Evolutionary conservation across 1,140 invertebrate species (phyloP), one percentile per base, ranked within the genome.

Genomic region (Whitmania pigra): DNA sequence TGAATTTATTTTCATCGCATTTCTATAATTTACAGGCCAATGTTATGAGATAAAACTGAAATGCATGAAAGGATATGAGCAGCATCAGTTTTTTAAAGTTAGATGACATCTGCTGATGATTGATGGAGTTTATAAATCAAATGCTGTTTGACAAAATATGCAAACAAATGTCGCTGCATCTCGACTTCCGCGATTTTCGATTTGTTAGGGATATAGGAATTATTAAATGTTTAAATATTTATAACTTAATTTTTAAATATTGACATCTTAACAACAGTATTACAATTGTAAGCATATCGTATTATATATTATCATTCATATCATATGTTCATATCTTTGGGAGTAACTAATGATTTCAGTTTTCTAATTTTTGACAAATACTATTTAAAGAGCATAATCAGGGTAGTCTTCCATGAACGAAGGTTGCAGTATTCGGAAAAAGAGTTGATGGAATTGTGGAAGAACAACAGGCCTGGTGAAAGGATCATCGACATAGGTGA

Each of bases 41-140:
- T 90, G 92, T 20, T 97, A 97, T 81, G 94, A 97, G 84, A 91
- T 97, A 72, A 96, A 96, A 80, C 81, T 97, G 75, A 96, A 97
- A 83, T 29, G 25, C 43, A 25, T 63, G 29, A 63, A 63, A 63
- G 57, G 57, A 22, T 22, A 22, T 63, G 57, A 63, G 29, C 36
- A 22, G 20, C 66, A 72, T 22, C 55, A 57, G 18, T 49, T 63
- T 63, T 31, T 63, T 31, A 63, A 63, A 63, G 57, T 63, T 25
- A 63, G 57, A 63, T 17, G 22, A 63, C 18, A 13, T 25, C 43
- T 49, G 15, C 9, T 13, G 31, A 36, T 6, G 31, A 36, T 17
- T 11, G 43, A 49, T 49, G 43, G 9, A 15, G 9, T 49, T 15
- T 49, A 49, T 15, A 49, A 13, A 49, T 49, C 13, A 49, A 49